Base-by-base conservation (phyloP, 1,140 invertebrate species). In the Stegodyphus mimosarum region DNA sequence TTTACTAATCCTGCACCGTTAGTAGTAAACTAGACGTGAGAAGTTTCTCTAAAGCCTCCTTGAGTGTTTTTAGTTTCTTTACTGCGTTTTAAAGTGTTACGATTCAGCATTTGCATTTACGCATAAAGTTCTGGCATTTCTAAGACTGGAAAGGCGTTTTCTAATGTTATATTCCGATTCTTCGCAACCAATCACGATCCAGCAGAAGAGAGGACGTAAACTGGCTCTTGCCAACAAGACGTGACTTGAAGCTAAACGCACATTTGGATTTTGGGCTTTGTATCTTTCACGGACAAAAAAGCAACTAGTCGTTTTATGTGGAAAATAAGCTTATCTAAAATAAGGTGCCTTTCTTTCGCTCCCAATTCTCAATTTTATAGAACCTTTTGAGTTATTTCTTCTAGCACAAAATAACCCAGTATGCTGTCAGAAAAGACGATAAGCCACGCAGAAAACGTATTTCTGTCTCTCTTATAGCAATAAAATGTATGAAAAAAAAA, bases 21-120 rank as follows among this genome's bases (percentile, higher is more conserved):
- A 74, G 72, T 55, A 49, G 72, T 18, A 74, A 74, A 74, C 72
- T n/a, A 33, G 33, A 74, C 72, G 72, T 74, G 72, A 74, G n/a
- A 13, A n/a, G 53, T 60, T 74, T 53, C 72, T 52, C 9, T 9
- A 74, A 74, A 33, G 53, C 72, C 70, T 51, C 50, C 15, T 72
- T 66, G 18, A 50, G 10, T 7, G 52, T n/a, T 17, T 53, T 74
- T 17, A 74, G 18, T 53, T 74, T 74, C 72, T 49, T 55, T 55
- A 55, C 72, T 10, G 33, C 48, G 11, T 33, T 74, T 74, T 55
- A 9, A 33, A 60, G 48, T 52, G 11, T 74, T 74, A 18, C 55
- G 72, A 74, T 74, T 74, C 52, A 55, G 6, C 49, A 71, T 48
- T n/a, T 10, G 50, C 13, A 60, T 55, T 53, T 74, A 60, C 53